A percentile compares a stretch with the other conserved stretches of the same genome.
These are phyloP conservation scores for Cryptophagus acutangulus DNA, from an alignment of 2,888 invertebrate genomes.

Conservation along the genomic window DNA sequence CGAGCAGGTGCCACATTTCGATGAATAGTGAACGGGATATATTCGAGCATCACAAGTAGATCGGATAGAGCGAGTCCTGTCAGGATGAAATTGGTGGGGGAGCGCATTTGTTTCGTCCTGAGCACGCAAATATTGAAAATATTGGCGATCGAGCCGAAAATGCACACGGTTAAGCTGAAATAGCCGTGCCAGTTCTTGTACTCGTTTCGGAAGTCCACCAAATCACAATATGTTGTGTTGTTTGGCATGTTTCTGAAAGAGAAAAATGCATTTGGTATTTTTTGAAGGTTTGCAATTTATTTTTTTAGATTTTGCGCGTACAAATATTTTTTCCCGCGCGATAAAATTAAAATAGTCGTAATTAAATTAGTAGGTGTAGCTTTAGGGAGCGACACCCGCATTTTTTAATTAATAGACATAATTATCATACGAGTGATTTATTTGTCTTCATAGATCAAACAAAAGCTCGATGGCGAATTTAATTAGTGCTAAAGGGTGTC, in stretches of 20 bases:
- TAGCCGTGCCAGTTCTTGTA: constrained; percentile 62
- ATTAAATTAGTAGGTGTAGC: no score
- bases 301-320: no score
- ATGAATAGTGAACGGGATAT: constrained; percentile 65
- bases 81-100: constrained; percentile 76
- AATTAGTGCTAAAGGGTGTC: no score
- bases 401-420: no score
- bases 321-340: no score
- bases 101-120: constrained; percentile 68
- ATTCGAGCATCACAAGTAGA: constrained; percentile 80
- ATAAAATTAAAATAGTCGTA: no score
- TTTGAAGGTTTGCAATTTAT: no score
- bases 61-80: constrained; percentile 80
- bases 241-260: constrained; percentile 6
- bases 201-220: constrained; percentile 22
- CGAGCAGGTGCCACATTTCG: constrained; percentile 18
- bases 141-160: constrained; percentile 82
- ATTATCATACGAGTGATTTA: no score
- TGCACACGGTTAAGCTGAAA: constrained; percentile 74
- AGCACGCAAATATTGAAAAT: constrained; percentile 78
- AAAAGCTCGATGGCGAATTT: no score
- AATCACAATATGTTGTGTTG: constrained; percentile 24
- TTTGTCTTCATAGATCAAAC: no score
- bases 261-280: no score
- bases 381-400: no score